Percentiles rank a stretch among this genome's conserved stretches.
phyloP scores from a whole-genome alignment of 2,113 vertebrate genomes.

The Microcebus lehilahytsara region DNA sequence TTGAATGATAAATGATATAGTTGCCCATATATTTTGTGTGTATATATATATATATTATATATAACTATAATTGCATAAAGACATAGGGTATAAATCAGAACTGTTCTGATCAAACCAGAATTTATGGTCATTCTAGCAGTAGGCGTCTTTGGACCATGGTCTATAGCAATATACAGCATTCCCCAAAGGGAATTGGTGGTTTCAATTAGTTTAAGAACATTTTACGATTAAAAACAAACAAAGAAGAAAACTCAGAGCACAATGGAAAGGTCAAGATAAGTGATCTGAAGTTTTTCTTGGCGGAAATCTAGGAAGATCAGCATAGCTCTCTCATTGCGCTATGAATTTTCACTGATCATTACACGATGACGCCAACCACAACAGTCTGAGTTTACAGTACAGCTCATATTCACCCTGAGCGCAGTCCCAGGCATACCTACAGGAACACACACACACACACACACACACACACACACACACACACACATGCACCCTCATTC shows the following conservation, averaged over 20 bases:
- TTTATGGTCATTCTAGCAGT: neutral
- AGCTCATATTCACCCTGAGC: neutral
- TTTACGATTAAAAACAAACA: constrained; percentile 38
- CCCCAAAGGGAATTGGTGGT: neutral
- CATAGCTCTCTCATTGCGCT: neutral
- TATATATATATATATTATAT: too few relatives aligned
- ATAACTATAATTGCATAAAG: neutral
- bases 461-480: neutral
- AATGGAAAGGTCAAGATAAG: constrained; percentile 25
- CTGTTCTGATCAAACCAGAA: neutral
- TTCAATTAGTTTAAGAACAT: neutral
- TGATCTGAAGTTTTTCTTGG: constrained; percentile 55
- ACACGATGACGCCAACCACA: constrained; percentile 32
- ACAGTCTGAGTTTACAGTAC: constrained; percentile 14
- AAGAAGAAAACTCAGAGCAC: neutral
- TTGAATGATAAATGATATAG: too few relatives aligned
- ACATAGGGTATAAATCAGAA: neutral
- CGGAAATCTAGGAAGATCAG: constrained; percentile 21
- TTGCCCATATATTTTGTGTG: too few relatives aligned
- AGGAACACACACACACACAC: neutral
- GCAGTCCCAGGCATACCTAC: neutral
- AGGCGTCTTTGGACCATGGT: neutral
- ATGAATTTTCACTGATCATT: constrained; percentile 18
- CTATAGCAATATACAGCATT: neutral
- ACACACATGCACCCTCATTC: neutral